Percentiles rank a stretch among this genome's conserved stretches.
These are phyloP conservation scores for Stomatorhinus walkeri DNA, from an alignment of 2,797 vertebrate species.

Conservation along the genomic window DNA sequence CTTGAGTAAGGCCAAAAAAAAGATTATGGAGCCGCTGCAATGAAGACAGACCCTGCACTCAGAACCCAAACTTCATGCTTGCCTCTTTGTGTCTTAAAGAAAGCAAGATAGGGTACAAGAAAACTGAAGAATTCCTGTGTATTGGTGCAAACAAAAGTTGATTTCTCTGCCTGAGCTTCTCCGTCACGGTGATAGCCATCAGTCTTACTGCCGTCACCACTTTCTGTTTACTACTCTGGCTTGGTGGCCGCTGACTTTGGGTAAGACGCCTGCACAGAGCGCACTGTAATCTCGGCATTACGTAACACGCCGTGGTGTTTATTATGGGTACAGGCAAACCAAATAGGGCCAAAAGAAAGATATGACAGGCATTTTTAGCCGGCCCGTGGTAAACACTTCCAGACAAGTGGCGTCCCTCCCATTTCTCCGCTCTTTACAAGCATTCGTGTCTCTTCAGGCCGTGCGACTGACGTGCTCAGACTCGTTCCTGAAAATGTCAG, in stretches of 20 bases:
- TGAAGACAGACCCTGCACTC: background rate
- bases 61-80: background rate
- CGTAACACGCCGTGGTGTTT: background rate
- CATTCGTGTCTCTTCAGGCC: background rate
- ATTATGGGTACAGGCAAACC: background rate
- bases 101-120: background rate
- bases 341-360: background rate
- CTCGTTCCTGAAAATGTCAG: background rate
- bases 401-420: background rate
- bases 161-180: background rate
- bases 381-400: background rate
- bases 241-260: background rate
- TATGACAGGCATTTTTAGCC: background rate
- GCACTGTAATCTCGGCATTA: background rate
- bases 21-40: background rate
- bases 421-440: background rate
- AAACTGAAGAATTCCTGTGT: no score
- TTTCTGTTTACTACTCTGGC: background rate
- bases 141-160: background rate
- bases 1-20: background rate
- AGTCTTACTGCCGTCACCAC: background rate
- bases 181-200: background rate
- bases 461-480: background rate
- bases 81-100: background rate
- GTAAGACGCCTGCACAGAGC: background rate